These are phyloP conservation scores for Notarius lentiginosus DNA, from an alignment of 2,113 vertebrate species.

Conservation along the genomic window DNA sequence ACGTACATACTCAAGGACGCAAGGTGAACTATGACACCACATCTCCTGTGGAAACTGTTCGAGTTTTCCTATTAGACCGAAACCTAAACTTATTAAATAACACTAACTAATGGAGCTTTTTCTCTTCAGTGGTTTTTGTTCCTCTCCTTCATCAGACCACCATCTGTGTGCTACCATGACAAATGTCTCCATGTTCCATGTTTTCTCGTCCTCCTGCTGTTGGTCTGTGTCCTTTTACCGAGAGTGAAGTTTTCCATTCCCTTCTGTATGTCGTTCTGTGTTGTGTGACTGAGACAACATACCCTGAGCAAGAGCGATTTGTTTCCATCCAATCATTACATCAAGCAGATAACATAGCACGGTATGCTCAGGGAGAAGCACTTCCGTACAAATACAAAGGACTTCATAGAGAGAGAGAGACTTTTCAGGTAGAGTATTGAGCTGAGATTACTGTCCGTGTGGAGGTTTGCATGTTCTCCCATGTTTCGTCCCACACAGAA, in stretches of 20 bases:
- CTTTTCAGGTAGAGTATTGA: background rate
- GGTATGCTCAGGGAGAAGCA: background rate
- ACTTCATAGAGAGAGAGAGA: background rate
- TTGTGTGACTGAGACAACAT: background rate
- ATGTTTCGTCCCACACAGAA: background rate
- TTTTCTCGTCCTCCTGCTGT: conserved; percentile 14
- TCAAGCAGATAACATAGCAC: background rate
- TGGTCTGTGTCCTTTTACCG: conserved; percentile 3
- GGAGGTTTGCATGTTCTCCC: background rate
- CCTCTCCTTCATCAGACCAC: background rate
- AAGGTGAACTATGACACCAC: background rate
- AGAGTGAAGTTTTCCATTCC: background rate
- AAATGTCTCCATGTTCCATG: background rate
- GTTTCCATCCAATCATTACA: background rate
- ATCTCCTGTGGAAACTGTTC: background rate
- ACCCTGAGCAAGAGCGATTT: background rate
- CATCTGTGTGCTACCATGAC: conserved; percentile 12
- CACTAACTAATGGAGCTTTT: background rate
- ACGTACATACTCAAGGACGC: background rate
- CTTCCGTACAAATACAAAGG: background rate
- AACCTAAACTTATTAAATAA: background rate
- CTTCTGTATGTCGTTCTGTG: background rate
- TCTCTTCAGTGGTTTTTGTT: background rate
- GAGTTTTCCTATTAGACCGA: background rate
- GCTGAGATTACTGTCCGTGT: background rate